Evolutionary conservation across 2,113 vertebrate species (phyloP), one percentile per base, ranked within the genome.

Genomic region (Alligator sinensis): DNA sequence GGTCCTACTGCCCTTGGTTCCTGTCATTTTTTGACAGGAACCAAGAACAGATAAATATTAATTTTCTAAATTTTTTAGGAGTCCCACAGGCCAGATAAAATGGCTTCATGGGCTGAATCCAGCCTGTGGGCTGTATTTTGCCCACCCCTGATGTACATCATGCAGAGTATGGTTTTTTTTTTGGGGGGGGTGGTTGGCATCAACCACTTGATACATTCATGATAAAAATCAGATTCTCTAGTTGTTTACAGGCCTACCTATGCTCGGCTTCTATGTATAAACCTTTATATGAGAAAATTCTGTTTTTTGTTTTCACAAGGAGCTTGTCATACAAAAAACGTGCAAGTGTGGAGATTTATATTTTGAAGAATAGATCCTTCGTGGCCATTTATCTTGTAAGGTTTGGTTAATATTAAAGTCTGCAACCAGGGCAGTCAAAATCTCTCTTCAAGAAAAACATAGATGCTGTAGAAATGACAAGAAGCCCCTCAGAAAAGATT

Each of bases 131-230:
- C 47, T 9, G 47, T 47, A 47, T 47, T 47, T 47, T 47, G 47
- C 47, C 47, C 47, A 47, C 47, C 47, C 47, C 7, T 47, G 47
- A 47, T 47, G 47, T 47, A 47, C 47, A 7, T 47, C 47, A 47
- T 47, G 47, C 47, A 47, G 47, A 47, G 61, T 62, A 55, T 68
- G 22, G 1, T 2, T 28, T 34, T 70, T 54, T 12, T 11, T 14
- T 19, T 22, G n/a, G 34, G 22, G 2, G 2, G 1, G 2, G 2
- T 47, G 27, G 34, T 62, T 2, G 54, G 4, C 5, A 21, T 21
- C 34, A 28, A 77, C 10, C 5, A 28, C 12, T 72, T 80, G 5
- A 17, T 81, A 75, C 17, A 22, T 9, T 6, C 12, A 3, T 64
- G 58, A 24, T 72, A 60, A 59, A 60, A 89, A 55, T 17, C 9